Evolutionary conservation across 2,888 invertebrate species (phyloP).

Genomic region (Mylabris sibirica): DNA sequence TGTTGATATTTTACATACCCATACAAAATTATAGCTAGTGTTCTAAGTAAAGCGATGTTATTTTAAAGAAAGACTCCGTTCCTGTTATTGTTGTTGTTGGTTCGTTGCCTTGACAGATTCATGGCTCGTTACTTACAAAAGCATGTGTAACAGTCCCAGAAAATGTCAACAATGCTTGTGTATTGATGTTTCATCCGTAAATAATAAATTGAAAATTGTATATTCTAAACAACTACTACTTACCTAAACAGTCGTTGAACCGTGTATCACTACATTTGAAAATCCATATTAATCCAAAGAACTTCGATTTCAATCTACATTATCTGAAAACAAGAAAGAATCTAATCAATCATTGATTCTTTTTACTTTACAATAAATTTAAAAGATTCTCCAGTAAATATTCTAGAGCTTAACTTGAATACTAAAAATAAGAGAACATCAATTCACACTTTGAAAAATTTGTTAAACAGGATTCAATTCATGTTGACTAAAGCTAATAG

Average conservation of each 20-base stretch:
- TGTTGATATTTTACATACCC: neutral
- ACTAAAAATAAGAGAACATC: constrained; percentile 26
- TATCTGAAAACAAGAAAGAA: constrained; percentile 39
- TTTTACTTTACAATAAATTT: too few species aligned
- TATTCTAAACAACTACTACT: constrained; percentile 23
- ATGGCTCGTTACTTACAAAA: constrained; percentile 28
- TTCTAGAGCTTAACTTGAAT: constrained; percentile 21
- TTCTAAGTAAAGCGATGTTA: neutral
- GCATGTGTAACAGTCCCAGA: constrained; percentile 18
- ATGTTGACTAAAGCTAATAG: constrained; percentile 17
- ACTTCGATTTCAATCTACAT: constrained; percentile 29
- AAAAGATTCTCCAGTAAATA: neutral
- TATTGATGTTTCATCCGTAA: constrained; percentile 18
- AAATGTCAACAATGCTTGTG: constrained; percentile 12
- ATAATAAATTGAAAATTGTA: constrained; percentile 13
- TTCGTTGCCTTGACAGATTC: constrained; percentile 27
- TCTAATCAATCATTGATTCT: constrained; percentile 31
- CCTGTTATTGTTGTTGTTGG: neutral
- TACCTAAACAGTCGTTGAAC: constrained; percentile 32
- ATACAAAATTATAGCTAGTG: neutral
- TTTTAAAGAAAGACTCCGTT: constrained; percentile 3
- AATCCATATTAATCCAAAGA: constrained; percentile 18
- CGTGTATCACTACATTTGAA: constrained; percentile 36
- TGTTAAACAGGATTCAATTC: constrained; percentile 12
- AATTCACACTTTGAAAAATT: constrained; percentile 8